Evolutionary conservation across 2,113 vertebrate genomes (phyloP).

Genomic region (Tychaedon coryphoeus): DNA sequence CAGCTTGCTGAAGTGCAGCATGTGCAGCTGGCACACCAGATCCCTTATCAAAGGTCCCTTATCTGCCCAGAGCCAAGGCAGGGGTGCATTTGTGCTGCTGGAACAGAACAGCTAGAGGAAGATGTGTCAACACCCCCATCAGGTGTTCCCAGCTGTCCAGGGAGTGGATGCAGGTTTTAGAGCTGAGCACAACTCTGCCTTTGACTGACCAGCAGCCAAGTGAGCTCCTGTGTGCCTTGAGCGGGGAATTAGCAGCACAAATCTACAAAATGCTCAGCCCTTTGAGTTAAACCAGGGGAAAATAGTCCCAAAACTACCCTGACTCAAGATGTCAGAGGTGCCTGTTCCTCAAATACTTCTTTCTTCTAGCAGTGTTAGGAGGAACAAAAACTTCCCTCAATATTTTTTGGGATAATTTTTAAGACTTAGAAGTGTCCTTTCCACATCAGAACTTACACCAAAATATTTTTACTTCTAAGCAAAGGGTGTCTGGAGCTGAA

Average conservation of each 20-base stretch:
- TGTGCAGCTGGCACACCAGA: background rate
- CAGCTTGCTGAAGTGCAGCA: fast-evolving
- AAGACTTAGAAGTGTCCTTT: background rate
- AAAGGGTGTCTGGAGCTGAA: background rate
- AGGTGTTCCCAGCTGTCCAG: background rate
- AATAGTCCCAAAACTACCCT: background rate
- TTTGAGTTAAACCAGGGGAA: background rate
- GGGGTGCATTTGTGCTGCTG: background rate
- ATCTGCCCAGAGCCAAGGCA: background rate
- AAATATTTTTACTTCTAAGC: background rate
- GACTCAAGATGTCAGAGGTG: background rate
- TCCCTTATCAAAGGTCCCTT: background rate
- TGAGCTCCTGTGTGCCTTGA: background rate
- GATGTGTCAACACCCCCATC: fast-evolving
- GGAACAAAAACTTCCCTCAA: background rate
- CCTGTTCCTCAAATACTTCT: background rate
- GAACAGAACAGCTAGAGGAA: background rate
- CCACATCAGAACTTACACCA: background rate
- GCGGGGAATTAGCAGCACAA: background rate
- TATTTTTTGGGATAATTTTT: background rate
- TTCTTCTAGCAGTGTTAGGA: background rate
- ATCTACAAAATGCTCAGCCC: background rate
- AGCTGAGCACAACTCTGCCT: fast-evolving
- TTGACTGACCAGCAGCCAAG: background rate
- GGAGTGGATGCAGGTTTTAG: fast-evolving